Evolutionary conservation across 2,888 invertebrate species (phyloP).

Genomic region (Bugula neritina): DNA sequence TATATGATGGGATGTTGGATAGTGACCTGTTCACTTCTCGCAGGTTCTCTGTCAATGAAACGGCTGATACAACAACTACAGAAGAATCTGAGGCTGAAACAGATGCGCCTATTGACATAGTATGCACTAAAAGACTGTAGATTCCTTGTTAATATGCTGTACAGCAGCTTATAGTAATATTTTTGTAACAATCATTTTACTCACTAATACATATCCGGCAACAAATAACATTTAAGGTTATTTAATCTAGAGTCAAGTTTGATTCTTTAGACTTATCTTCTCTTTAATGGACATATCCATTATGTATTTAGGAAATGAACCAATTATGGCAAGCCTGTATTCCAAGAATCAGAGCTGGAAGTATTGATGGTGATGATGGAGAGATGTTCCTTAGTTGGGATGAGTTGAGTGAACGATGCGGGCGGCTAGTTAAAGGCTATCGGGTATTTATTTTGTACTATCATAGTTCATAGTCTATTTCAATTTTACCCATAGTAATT

Average conservation of each 20-base stretch:
- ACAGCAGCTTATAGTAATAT: too few species aligned
- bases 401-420: constrained; percentile 32
- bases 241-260: too few species aligned
- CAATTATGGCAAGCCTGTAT: constrained; percentile 39
- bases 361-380: constrained; percentile 41
- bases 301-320: constrained; percentile 27
- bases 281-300: too few species aligned
- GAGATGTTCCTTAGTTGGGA: constrained; percentile 52
- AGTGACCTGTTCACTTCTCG: constrained; percentile 49
- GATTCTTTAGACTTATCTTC: too few species aligned
- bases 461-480: too few species aligned
- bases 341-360: constrained; percentile 44
- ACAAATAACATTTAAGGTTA: too few species aligned
- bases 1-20: constrained; percentile 40
- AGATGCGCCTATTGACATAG: background rate
- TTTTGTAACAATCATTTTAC: too few species aligned
- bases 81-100: constrained; percentile 11
- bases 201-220: too few species aligned
- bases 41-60: constrained; percentile 18
- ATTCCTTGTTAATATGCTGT: too few species aligned
- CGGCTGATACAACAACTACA: background rate
- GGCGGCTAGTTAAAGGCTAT: constrained; percentile 42
- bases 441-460: constrained; percentile 38
- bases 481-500: too few species aligned
- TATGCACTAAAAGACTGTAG: background rate